phyloP scores from a whole-genome alignment of 2,888 invertebrate species.

The Macaria liturata region DNA sequence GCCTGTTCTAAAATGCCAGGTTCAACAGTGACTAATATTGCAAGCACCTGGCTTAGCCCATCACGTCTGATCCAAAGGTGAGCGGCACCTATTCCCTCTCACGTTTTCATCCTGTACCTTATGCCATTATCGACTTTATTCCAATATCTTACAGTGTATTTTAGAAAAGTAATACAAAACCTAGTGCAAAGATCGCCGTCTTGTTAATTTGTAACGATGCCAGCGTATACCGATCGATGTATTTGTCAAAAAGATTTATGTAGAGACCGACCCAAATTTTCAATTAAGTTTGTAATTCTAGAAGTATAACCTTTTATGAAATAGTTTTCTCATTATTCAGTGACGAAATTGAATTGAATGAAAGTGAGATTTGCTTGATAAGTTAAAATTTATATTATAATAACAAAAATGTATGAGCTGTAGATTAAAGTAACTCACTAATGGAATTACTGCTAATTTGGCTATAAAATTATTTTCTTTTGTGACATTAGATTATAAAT shows the following conservation, averaged over 20 bases:
- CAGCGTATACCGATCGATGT: conserved; percentile 26
- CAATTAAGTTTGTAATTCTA: neutral
- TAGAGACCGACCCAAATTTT: neutral
- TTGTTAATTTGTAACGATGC: conserved; percentile 33
- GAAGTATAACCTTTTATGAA: conserved; percentile 10
- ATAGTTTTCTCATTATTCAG: conserved; percentile 20
- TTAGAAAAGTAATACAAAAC: conserved; percentile 19
- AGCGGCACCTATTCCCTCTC: conserved; percentile 27
- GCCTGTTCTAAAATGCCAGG: conserved; percentile 10
- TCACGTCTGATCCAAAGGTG: conserved; percentile 34
- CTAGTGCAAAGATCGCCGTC: conserved; percentile 29
- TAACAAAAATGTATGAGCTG: too few species aligned
- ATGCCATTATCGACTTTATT: conserved; percentile 23
- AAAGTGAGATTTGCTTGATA: neutral
- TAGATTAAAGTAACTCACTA: too few species aligned
- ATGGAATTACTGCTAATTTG: too few species aligned
- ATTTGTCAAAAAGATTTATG: conserved; percentile 33
- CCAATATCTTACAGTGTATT: conserved; percentile 14
- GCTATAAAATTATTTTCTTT: too few species aligned
- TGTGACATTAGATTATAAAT: too few species aligned
- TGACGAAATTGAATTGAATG: conserved; percentile 16
- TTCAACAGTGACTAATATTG: conserved; percentile 20
- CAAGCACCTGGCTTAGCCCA: conserved; percentile 29
- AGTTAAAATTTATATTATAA: too few species aligned
- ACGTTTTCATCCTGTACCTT: conserved; percentile 11